Base-by-base conservation (phyloP, 2,797 vertebrate species). In the Sebastes vulpes region DNA sequence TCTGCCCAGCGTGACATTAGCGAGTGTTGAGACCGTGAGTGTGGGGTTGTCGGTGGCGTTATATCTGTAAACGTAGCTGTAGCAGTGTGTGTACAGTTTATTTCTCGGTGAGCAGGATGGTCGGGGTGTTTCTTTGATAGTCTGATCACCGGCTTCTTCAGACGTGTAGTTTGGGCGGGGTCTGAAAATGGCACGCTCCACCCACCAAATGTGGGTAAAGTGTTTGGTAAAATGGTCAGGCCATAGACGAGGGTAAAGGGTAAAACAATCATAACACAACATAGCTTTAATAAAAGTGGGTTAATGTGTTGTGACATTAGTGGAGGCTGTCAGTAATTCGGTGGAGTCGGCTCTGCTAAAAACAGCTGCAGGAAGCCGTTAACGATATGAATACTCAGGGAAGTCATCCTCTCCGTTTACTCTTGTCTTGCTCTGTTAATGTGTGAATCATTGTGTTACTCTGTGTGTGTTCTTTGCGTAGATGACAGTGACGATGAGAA, bases 401-500 rank as follows among this genome's bases (percentile, higher is more conserved):
- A 48, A 42, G 38, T 42, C 38, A 42, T 42, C 38, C 20, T 56
- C 50, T 56, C n/a, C 23, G 5, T 29, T 8, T 5, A 21, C 26
- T 53, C 4, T 12, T 11, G 21, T 23, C 9, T 26, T 12, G 3
- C 26, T 29, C 5, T n/a, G 9, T 42, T 35, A 35, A 35, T 12
- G 32, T 29, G 14, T 25, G 4, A 25, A 32, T 20, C 6, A 4
- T 20, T 56, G 21, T 53, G 53, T 66, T 28, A 65, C 26, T 14
- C 12, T 14, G 8, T 16, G 50, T 58, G 28, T 54, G 28, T 68
- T 35, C 26, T 52, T 18, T 32, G 12, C 20, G 3, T 18, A 94
- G 98, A 98, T 88, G 98, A 99, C 92, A 99, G 98, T 1, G 98
- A 99, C 65, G 98, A 99, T 7, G 98, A 99, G 58, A 97, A 95